Conservation (phyloP, 2,888 invertebrate species). For the Horisme vitalbata region DNA sequence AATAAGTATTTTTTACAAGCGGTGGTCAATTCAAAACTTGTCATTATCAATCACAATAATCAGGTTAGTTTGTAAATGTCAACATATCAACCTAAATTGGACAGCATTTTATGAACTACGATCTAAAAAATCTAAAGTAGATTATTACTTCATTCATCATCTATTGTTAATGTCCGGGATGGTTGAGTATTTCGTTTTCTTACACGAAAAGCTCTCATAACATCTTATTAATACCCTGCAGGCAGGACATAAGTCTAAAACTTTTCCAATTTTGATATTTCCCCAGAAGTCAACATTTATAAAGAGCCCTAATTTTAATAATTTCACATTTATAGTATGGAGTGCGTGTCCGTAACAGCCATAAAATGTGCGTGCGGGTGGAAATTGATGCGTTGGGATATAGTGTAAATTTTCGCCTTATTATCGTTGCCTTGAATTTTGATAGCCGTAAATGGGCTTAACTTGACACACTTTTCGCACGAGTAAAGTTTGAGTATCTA, state of each 20-base stretch:
- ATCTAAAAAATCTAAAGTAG: no score
- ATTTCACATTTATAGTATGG: slow-evolving; percentile 62
- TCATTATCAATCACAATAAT: slow-evolving; percentile 2
- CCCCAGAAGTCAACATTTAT: slow-evolving; percentile 55
- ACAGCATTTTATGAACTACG: neutral
- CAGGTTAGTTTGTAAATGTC: slow-evolving; percentile 7
- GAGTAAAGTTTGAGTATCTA: slow-evolving; percentile 26
- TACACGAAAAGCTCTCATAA: slow-evolving; percentile 33
- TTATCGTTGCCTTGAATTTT: slow-evolving; percentile 64
- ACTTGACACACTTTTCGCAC: slow-evolving; percentile 49
- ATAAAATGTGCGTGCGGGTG: slow-evolving; percentile 66
- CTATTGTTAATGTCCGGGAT: slow-evolving; percentile 15
- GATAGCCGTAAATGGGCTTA: slow-evolving; percentile 48
- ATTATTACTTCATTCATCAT: no score
- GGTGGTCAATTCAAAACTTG: slow-evolving; percentile 2
- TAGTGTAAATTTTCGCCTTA: slow-evolving; percentile 67
- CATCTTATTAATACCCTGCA: slow-evolving; percentile 35
- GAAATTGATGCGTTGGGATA: slow-evolving; percentile 65
- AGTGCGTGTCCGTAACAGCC: slow-evolving; percentile 64
- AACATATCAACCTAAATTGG: neutral
- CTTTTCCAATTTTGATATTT: slow-evolving; percentile 62
- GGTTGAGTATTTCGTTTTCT: slow-evolving; percentile 1
- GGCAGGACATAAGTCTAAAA: slow-evolving; percentile 47
- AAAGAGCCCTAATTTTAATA: slow-evolving; percentile 65
- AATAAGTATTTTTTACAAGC: neutral